Evolutionary conservation across 2,888 invertebrate genomes (phyloP).

Genomic region (Ichneumoninae sp.): DNA sequence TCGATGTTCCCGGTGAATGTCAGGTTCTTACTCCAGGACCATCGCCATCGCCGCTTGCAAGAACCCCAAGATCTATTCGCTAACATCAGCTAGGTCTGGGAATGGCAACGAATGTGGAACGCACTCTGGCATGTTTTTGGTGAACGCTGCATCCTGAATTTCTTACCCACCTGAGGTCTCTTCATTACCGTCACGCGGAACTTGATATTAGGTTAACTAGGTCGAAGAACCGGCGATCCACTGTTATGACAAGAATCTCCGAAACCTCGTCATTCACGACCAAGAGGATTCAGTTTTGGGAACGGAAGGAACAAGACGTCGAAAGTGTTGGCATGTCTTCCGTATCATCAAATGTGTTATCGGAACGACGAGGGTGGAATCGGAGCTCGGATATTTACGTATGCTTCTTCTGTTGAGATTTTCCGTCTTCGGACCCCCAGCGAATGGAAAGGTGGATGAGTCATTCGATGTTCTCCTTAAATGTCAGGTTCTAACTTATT

Average conservation of each 20-base stretch:
- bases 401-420: too few species aligned
- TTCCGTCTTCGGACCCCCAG: too few species aligned
- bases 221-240: not conserved
- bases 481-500: conserved; percentile 6
- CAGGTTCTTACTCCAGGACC: conserved; percentile 24
- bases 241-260: not conserved
- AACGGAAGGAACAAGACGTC: not conserved
- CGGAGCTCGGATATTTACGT: not conserved
- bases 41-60: conserved; percentile 31
- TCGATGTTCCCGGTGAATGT: conserved; percentile 52
- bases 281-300: not conserved
- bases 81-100: not conserved
- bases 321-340: not conserved
- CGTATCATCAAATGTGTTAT: not conserved
- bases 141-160: conserved; percentile 42
- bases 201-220: not conserved
- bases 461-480: conserved; percentile 46
- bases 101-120: conserved; percentile 5
- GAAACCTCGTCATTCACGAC: not conserved
- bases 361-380: not conserved
- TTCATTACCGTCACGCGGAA: not conserved
- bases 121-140: conserved; percentile 34
- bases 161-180: conserved; percentile 10
- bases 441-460: not conserved
- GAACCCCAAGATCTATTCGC: conserved; percentile 56